Conservation (phyloP, 2,113 vertebrate species). For the Mirza zaza region DNA sequence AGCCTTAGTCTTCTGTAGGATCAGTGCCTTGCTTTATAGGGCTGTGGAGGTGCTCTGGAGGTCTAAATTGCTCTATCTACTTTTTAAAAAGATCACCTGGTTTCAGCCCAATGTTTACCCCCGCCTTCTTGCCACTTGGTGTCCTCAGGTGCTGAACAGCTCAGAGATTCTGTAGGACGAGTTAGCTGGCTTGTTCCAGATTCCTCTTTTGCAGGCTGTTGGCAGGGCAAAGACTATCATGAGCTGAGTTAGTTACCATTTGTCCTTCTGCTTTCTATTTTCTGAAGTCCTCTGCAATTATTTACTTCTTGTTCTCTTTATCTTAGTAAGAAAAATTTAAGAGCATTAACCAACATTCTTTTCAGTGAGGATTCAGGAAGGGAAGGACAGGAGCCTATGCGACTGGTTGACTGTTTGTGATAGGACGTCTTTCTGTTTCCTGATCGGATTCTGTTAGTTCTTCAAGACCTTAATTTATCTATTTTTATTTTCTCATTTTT, state of each 20-base stretch:
- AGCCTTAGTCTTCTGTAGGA: not conserved
- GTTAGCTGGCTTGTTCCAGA: not conserved
- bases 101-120: not conserved
- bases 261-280: not conserved
- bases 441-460: not conserved
- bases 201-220: not conserved
- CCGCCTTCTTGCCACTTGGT: not conserved
- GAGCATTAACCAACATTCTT: not conserved
- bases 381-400: not conserved
- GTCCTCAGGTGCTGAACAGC: not conserved
- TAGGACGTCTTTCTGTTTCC: not conserved
- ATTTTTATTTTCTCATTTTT: slow-evolving; percentile 23
- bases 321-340: not conserved
- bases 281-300: not conserved
- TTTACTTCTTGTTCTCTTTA: not conserved
- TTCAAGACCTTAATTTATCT: not conserved
- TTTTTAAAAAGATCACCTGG: not conserved
- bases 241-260: not conserved
- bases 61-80: not conserved
- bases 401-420: not conserved
- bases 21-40: not conserved
- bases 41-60: not conserved
- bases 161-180: not conserved
- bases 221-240: not conserved
- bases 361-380: not conserved